A percentile compares a stretch with the other conserved stretches of the same genome.
These are phyloP conservation scores for Fragum whitleyi DNA, from an alignment of 2,888 invertebrate genomes.

Conservation along the genomic window DNA sequence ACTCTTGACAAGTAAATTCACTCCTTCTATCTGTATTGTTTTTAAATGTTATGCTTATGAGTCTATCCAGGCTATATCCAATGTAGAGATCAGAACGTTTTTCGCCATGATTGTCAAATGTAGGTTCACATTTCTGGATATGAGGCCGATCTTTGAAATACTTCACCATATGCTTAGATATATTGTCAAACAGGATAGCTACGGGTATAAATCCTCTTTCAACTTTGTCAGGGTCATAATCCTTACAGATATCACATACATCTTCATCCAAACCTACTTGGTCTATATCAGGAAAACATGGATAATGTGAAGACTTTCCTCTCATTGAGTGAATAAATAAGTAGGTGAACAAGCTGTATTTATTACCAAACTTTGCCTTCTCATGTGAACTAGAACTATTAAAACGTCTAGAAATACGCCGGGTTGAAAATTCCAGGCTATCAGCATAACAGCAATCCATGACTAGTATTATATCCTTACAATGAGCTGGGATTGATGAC, in stretches of 20 bases:
- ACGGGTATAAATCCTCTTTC: background rate
- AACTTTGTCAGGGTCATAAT: background rate
- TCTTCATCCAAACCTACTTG: background rate
- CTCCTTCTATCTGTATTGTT: background rate
- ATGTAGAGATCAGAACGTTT: background rate
- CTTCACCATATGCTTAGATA: background rate
- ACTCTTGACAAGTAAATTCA: background rate
- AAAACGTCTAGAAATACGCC: background rate
- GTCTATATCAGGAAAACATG: background rate
- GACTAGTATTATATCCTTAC: background rate
- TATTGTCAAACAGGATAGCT: background rate
- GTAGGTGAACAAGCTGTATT: background rate
- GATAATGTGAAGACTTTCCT: background rate
- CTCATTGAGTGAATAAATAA: background rate
- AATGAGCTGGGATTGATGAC: background rate
- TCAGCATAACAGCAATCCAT: background rate
- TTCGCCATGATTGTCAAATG: background rate
- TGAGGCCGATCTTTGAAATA: background rate
- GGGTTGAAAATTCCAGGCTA: background rate
- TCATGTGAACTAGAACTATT: background rate
- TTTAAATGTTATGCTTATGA: background rate
- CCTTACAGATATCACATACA: background rate
- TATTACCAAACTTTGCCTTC: background rate
- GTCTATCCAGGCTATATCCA: background rate
- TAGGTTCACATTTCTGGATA: background rate